These are phyloP conservation scores for Macaria notata DNA, from an alignment of 2,888 invertebrate species.

Conservation along the genomic window DNA sequence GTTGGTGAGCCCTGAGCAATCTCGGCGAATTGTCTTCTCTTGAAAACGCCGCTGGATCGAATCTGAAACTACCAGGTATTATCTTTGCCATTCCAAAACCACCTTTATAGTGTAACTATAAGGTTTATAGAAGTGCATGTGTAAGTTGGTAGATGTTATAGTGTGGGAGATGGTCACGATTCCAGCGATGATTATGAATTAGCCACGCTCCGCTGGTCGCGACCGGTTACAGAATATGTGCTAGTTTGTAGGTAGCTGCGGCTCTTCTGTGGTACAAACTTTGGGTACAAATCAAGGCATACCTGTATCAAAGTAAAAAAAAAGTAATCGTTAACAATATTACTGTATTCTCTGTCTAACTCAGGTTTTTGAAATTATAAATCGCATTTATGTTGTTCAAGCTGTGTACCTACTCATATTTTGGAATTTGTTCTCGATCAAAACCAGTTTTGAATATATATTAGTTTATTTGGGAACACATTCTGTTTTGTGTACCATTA, in stretches of 20 bases:
- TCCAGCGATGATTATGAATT: slow-evolving; percentile 63
- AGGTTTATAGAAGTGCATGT: slow-evolving; percentile 11
- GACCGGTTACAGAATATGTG: slow-evolving; percentile 24
- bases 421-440: too few relatives aligned
- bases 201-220: slow-evolving; percentile 46
- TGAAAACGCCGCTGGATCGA: slow-evolving; percentile 49
- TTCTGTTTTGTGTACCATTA: too few relatives aligned
- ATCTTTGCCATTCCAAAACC: slow-evolving; percentile 5
- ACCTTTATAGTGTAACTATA: slow-evolving; percentile 10
- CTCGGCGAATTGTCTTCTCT: slow-evolving; percentile 52
- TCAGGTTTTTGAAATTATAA: too few relatives aligned
- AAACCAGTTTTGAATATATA: too few relatives aligned
- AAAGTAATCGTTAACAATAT: too few relatives aligned
- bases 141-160: slow-evolving; percentile 18
- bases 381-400: too few relatives aligned
- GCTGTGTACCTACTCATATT: too few relatives aligned
- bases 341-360: too few relatives aligned
- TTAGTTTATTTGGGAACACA: too few relatives aligned
- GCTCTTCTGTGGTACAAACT: too few relatives aligned
- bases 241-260: background rate
- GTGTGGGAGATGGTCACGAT: slow-evolving; percentile 26
- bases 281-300: too few relatives aligned
- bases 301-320: too few relatives aligned
- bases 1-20: slow-evolving; percentile 52
- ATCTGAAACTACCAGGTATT: slow-evolving; percentile 31